Percentiles rank a stretch among this genome's conserved stretches.
These are phyloP conservation scores for Malaclemys terrapin DNA, from an alignment of 2,113 vertebrate genomes.

Conservation along the genomic window DNA sequence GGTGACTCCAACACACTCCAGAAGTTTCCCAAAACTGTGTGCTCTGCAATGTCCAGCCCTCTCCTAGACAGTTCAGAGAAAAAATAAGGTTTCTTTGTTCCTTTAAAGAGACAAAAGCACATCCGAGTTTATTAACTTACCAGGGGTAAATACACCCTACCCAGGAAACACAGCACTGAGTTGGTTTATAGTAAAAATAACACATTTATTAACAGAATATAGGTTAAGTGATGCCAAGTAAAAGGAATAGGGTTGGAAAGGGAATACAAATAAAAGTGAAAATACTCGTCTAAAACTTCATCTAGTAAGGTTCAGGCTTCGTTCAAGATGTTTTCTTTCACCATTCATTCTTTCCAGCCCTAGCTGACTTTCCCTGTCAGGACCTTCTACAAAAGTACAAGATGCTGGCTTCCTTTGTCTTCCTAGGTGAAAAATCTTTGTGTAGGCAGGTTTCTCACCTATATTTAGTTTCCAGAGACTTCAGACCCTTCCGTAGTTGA, in stretches of 20 bases:
- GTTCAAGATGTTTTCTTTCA: background rate
- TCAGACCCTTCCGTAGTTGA: background rate
- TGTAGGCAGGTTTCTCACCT: too few species aligned
- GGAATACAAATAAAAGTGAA: background rate
- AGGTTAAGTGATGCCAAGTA: background rate
- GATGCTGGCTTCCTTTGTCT: background rate
- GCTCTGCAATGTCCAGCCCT: background rate
- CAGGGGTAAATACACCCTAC: background rate
- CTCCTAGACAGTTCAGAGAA: background rate
- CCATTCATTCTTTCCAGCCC: background rate
- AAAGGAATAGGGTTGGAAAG: background rate
- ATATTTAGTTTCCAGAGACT: background rate
- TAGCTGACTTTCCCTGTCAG: background rate
- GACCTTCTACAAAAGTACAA: background rate
- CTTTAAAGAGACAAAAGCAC: background rate
- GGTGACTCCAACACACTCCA: background rate
- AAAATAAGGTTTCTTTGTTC: background rate
- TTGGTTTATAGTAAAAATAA: background rate
- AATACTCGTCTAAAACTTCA: background rate
- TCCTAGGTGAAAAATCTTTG: background rate
- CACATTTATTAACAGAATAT: background rate
- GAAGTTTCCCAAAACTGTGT: background rate
- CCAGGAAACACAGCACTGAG: background rate
- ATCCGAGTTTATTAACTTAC: background rate
- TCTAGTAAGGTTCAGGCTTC: background rate